phyloP scores from a whole-genome alignment of 2,888 invertebrate genomes.

The Watsonalla cultraria region DNA sequence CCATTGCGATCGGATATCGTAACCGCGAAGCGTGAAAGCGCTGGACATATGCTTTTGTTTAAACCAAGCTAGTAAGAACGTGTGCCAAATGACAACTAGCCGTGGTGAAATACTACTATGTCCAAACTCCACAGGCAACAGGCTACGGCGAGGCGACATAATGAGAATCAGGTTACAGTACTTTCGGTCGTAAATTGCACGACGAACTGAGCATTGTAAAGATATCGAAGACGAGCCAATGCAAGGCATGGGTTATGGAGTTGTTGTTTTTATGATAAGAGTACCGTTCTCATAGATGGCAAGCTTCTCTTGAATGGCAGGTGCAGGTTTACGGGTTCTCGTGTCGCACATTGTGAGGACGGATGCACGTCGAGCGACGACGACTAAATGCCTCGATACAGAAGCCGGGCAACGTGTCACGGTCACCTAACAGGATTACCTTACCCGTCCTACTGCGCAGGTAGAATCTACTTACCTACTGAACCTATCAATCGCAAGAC shows the following conservation, averaged over 20 bases:
- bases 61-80: conserved; percentile 49
- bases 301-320: conserved; percentile 73
- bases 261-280: conserved; percentile 35
- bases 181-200: conserved; percentile 55
- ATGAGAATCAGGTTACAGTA: conserved; percentile 44
- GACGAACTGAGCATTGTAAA: conserved; percentile 30
- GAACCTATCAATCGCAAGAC: conserved; percentile 46
- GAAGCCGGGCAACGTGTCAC: conserved; percentile 75
- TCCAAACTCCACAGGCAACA: conserved; percentile 34
- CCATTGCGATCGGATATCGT: conserved; percentile 59
- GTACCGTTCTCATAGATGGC: conserved; percentile 76
- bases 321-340: conserved; percentile 62
- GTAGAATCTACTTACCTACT: conserved; percentile 47
- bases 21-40: conserved; percentile 67
- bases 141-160: too few relatives aligned
- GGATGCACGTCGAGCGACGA: conserved; percentile 49
- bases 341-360: conserved; percentile 67
- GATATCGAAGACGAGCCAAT: conserved; percentile 34
- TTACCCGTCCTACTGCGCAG: conserved; percentile 72
- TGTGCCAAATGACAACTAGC: conserved; percentile 69
- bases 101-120: conserved; percentile 52
- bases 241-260: conserved; percentile 19
- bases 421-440: conserved; percentile 77
- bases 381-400: conserved; percentile 57
- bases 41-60: conserved; percentile 64